phyloP scores from a whole-genome alignment of 1,140 invertebrate species.

The Macrotrachela quadricornifera region DNA sequence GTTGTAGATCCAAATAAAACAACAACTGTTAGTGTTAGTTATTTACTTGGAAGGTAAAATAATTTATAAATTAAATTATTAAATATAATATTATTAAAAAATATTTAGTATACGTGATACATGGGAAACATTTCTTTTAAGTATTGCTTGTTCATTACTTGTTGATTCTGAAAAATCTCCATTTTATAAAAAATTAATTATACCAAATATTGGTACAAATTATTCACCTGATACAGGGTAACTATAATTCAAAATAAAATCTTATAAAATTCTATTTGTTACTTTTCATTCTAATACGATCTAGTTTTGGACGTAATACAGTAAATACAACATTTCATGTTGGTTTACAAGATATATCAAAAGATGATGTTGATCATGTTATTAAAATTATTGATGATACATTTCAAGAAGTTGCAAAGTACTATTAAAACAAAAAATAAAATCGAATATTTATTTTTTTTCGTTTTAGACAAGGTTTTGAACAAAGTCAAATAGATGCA shows the following conservation, averaged over 20 bases:
- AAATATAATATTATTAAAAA: not conserved
- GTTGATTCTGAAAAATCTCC: conserved; percentile 65
- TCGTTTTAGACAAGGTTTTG: conserved; percentile 44
- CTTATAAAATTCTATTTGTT: not conserved
- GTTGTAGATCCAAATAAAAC: conserved; percentile 56
- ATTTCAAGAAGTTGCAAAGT: conserved; percentile 38
- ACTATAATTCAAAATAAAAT: not conserved
- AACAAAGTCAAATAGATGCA: conserved; percentile 55
- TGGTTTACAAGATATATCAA: conserved; percentile 56
- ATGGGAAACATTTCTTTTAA: conserved; percentile 52
- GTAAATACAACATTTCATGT: conserved; percentile 48
- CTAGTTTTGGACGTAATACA: conserved; percentile 41
- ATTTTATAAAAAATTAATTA: conserved; percentile 67
- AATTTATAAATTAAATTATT: not conserved
- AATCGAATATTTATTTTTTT: not conserved
- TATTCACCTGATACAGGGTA: conserved; percentile 37
- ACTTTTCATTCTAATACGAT: conserved; percentile 38
- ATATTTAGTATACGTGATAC: conserved; percentile 46
- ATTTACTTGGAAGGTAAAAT: conserved; percentile 38
- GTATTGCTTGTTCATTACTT: conserved; percentile 54
- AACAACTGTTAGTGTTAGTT: conserved; percentile 54
- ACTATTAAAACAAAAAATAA: conserved; percentile 14
- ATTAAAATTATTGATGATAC: conserved; percentile 50
- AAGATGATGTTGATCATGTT: conserved; percentile 48
- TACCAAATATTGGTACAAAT: conserved; percentile 62